These are phyloP conservation scores for Xiphias gladius DNA, from an alignment of 2,113 vertebrate species.

Conservation along the genomic window DNA sequence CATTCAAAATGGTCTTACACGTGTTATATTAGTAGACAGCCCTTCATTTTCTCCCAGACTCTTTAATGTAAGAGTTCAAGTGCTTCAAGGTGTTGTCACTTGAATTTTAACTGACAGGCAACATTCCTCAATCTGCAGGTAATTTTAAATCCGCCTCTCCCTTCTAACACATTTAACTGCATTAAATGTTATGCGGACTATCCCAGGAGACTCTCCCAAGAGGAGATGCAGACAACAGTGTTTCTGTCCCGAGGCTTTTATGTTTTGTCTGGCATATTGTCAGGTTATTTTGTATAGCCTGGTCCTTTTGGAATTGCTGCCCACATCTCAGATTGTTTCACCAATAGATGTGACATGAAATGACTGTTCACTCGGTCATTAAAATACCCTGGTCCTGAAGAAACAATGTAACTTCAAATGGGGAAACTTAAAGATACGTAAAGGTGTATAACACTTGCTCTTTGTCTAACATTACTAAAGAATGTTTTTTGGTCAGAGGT, in stretches of 20 bases:
- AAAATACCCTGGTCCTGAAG: not conserved
- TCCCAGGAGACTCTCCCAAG: not conserved
- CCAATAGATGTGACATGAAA: not conserved
- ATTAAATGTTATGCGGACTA: too few species aligned
- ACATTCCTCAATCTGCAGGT: conserved; percentile 42
- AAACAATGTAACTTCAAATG: not conserved
- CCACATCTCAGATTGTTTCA: not conserved
- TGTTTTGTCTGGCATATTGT: not conserved
- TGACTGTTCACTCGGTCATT: not conserved
- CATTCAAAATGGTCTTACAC: not conserved
- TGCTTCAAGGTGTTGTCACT: conserved; percentile 52
- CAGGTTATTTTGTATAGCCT: not conserved
- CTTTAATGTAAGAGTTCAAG: conserved; percentile 1
- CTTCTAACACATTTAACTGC: not conserved
- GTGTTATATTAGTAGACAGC: not conserved
- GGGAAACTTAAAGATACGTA: not conserved
- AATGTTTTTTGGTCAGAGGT: conserved; percentile 11
- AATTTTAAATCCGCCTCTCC: not conserved
- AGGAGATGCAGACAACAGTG: conserved; percentile 1
- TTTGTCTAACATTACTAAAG: not conserved
- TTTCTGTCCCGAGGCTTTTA: not conserved
- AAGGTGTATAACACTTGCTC: not conserved
- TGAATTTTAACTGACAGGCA: conserved; percentile 18
- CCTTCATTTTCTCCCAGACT: not conserved
- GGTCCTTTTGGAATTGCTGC: not conserved